Evolutionary conservation across 1,140 invertebrate species (phyloP).

Genomic region (Aphelenchoides avenae): DNA sequence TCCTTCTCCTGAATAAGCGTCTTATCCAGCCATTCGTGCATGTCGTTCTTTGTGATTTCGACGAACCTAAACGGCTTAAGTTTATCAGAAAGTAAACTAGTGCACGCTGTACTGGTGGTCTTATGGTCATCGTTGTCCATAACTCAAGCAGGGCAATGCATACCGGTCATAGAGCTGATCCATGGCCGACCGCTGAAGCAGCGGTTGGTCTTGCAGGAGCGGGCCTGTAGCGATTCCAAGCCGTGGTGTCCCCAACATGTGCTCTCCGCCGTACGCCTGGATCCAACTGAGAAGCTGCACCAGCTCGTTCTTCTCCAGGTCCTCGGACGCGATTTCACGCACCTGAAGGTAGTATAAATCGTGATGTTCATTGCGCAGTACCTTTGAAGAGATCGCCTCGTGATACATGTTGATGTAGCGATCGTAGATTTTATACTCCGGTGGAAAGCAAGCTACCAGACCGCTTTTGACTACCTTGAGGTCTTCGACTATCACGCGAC

Average conservation of each 20-base stretch:
- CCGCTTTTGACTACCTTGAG: conserved; percentile 66
- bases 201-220: conserved; percentile 69
- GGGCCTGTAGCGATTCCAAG: conserved; percentile 76
- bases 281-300: conserved; percentile 89
- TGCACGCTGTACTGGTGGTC: no score
- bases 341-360: conserved; percentile 65
- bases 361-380: conserved; percentile 58
- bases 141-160: conserved; percentile 61
- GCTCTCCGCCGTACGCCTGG: conserved; percentile 67
- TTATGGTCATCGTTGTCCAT: no score
- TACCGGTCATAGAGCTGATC: conserved; percentile 73
- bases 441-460: conserved; percentile 88
- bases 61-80: conserved; percentile 63
- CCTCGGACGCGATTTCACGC: conserved; percentile 77
- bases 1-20: conserved; percentile 80
- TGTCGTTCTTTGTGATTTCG: conserved; percentile 80
- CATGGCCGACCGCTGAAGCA: conserved; percentile 63
- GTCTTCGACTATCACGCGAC: conserved; percentile 42
- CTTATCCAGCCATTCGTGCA: conserved; percentile 91
- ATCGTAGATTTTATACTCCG: conserved; percentile 85
- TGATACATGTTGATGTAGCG: conserved; percentile 92
- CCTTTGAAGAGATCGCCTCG: conserved; percentile 75
- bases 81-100: conserved; percentile 60
- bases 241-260: conserved; percentile 81
- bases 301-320: conserved; percentile 90